A percentile compares a stretch with the other conserved stretches of the same genome.
These are phyloP conservation scores for Hippocampus abdominalis DNA, from an alignment of 2,113 vertebrate genomes.

Conservation along the genomic window DNA sequence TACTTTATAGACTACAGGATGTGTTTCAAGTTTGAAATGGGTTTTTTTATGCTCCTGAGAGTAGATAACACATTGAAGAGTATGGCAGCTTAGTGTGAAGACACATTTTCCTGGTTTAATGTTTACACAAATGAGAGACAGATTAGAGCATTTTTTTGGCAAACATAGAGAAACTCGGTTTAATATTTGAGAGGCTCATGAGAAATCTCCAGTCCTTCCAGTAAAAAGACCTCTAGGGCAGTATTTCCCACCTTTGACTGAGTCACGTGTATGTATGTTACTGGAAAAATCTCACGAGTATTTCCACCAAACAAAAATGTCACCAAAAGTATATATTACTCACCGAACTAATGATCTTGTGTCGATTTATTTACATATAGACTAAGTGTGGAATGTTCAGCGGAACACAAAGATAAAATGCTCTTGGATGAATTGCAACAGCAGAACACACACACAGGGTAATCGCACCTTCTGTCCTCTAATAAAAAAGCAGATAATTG, in stretches of 20 bases:
- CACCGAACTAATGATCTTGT: not conserved
- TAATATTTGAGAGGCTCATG: constrained; percentile 1
- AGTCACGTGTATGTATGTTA: not conserved
- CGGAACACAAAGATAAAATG: too few species aligned
- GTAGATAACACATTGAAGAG: not conserved
- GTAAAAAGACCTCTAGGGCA: not conserved
- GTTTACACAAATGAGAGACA: constrained; percentile 7
- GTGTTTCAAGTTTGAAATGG: not conserved
- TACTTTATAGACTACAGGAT: not conserved
- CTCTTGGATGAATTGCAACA: too few species aligned
- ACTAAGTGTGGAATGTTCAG: too few species aligned
- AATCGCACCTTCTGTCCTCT: too few species aligned
- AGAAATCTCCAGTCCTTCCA: not conserved
- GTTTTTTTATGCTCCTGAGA: not conserved
- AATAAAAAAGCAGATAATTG: too few species aligned
- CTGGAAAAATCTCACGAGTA: not conserved
- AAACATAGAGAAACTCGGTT: not conserved
- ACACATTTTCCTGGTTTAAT: not conserved
- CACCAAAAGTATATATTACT: too few species aligned
- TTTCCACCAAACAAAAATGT: not conserved
- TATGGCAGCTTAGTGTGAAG: not conserved
- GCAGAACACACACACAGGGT: too few species aligned
- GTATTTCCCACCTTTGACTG: not conserved
- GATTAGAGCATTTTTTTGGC: constrained; percentile 24
- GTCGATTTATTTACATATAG: not conserved